Evolutionary conservation across 2,888 invertebrate species (phyloP).

Genomic region (Dorcus hopei): DNA sequence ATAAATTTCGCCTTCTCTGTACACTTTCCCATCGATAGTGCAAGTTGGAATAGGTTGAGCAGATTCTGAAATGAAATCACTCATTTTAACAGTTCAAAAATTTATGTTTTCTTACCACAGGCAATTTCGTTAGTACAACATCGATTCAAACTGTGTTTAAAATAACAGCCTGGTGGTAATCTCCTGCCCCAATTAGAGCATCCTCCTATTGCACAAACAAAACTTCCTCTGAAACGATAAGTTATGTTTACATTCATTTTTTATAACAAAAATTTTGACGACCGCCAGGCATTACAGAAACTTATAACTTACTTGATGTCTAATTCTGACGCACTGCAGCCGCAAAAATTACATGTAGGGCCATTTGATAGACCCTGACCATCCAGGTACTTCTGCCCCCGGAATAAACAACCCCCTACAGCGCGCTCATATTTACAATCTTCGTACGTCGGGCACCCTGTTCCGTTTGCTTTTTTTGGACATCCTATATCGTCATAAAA

Average conservation of each 20-base stretch:
- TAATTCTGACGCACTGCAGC: background rate
- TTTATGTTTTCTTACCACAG: background rate
- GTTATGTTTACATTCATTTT: too few species aligned
- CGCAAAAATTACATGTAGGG: conserved; percentile 7
- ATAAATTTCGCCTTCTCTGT: conserved; percentile 25
- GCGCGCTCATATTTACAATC: too few species aligned
- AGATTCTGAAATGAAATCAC: conserved; percentile 10
- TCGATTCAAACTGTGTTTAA: background rate
- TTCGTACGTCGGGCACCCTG: too few species aligned
- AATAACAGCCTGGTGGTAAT: background rate
- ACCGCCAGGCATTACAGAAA: background rate
- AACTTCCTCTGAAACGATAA: conserved; percentile 1
- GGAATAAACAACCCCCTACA: too few species aligned
- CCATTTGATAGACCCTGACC: background rate
- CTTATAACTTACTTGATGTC: conserved; percentile 1
- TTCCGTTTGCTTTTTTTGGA: too few species aligned
- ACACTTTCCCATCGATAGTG: conserved; percentile 20
- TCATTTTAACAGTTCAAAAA: too few species aligned
- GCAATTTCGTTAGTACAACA: conserved; percentile 2
- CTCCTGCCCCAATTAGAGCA: background rate
- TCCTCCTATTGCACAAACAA: conserved; percentile 7
- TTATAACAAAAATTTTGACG: background rate
- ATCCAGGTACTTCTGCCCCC: background rate
- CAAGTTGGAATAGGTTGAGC: conserved; percentile 12
- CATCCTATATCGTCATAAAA: too few species aligned